Base-by-base conservation (phyloP, 2,888 invertebrate species). In the Tribolium freemani region DNA sequence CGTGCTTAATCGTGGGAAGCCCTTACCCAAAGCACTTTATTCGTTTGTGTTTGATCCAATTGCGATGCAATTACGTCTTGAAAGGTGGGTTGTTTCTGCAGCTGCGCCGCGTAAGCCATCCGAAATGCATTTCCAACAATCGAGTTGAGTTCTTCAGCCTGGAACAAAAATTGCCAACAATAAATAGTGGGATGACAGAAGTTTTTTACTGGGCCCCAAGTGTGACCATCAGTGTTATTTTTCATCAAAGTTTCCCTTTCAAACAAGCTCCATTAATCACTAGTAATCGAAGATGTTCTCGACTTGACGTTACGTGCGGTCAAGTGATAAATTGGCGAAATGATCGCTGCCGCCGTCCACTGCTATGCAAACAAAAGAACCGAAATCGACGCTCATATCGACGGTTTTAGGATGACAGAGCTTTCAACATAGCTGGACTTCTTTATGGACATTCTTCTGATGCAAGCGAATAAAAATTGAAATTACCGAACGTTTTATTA, bases 81-180 rank as follows among this genome's bases (percentile, higher is more conserved):
- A 83, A 90, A 87, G 80, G 88, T 88, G 76, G 90, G 89, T 80
- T 90, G 90, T 84, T 90, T 89, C 88, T 94, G 93, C 86, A 94
- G 90, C 88, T 95, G 94, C 84, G 93, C 92, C 84, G 95, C 94
- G 89, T 95, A 95, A 84, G 96, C 95, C 93, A 95, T 94, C 87
- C 95, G 94, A 90, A 96, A 95, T 85, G 95, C 95, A 93, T 95
- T 94, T 88, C 95, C 95, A 83, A 95, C 93, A 81, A 95, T 91
- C 81, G 93, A 90, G 88, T 95, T 95, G 85, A 95, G 87, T 88
- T 95, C 95, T 87, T 95, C 95, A 83, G 95, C 94, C 95, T 95
- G 91, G 78, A 85, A 85, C 79, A 77, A 20, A 64, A 48, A 58
- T 38, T 38, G 9, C 38, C 44, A 45, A 48, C 54, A 61, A 70